These are phyloP conservation scores for Passer montanus DNA, from an alignment of 2,113 vertebrate genomes.

Conservation along the genomic window DNA sequence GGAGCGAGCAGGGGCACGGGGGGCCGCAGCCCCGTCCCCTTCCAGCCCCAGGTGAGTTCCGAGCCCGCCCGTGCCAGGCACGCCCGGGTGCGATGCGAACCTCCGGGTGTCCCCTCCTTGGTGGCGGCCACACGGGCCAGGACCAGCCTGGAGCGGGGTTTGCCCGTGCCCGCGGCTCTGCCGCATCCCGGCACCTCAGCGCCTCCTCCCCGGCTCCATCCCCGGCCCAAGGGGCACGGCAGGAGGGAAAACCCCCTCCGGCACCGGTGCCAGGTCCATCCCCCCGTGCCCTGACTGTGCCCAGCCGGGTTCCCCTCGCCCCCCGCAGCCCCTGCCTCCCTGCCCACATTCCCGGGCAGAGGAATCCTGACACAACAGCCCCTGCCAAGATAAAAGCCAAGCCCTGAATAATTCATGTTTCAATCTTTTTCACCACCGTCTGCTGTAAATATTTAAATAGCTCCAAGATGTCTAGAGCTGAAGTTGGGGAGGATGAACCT, in stretches of 20 bases:
- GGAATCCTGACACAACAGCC: slow-evolving; percentile 5
- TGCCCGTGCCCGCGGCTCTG: too few species aligned
- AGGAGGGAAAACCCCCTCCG: neutral
- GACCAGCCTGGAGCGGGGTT: neutral
- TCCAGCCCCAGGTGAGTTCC: rapidly evolving
- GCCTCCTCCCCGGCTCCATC: rapidly evolving
- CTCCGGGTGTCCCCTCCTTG: rapidly evolving
- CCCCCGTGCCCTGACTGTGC: rapidly evolving
- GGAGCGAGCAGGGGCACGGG: rapidly evolving
- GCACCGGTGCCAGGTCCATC: rapidly evolving
- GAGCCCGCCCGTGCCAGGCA: rapidly evolving
- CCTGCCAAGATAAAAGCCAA: slow-evolving; percentile 67
- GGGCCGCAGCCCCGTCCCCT: neutral
- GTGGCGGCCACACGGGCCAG: rapidly evolving
- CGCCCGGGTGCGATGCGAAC: rapidly evolving
- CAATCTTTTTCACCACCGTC: slow-evolving; percentile 54
- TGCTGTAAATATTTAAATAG: slow-evolving; percentile 74
- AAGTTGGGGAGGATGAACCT: neutral
- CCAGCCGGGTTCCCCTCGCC: rapidly evolving
- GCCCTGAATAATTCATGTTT: slow-evolving; percentile 75
- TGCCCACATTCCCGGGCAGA: neutral
- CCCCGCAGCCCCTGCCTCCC: neutral
- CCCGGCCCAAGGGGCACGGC: rapidly evolving
- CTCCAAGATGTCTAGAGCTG: slow-evolving; percentile 29
- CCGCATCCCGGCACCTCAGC: neutral